These are phyloP conservation scores for Notamacropus eugenii DNA, from an alignment of 2,797 vertebrate genomes.

Conservation along the genomic window DNA sequence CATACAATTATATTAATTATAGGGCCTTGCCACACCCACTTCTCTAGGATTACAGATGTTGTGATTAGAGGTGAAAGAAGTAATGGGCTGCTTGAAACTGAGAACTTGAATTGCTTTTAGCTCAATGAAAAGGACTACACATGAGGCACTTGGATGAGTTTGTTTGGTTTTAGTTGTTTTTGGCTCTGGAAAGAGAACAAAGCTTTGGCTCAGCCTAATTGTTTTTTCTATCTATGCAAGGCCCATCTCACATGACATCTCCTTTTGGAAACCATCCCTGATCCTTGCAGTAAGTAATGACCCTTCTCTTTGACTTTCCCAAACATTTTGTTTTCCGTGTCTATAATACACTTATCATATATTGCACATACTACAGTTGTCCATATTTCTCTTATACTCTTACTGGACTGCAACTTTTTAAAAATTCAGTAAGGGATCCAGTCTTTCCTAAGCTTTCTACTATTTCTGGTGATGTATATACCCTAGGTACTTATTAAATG, in stretches of 20 bases:
- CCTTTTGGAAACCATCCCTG: background rate
- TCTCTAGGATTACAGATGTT: slow-evolving; percentile 36
- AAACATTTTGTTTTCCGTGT: background rate
- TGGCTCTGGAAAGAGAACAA: background rate
- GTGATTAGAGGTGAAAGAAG: slow-evolving; percentile 42
- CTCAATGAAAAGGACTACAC: background rate
- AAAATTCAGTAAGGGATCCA: background rate
- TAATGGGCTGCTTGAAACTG: slow-evolving; percentile 37
- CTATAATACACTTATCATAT: background rate
- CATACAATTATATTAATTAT: slow-evolving; percentile 73
- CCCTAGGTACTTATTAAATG: background rate
- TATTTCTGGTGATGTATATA: background rate
- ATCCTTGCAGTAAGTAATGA: background rate
- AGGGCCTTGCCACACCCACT: slow-evolving; percentile 59
- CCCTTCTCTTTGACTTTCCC: background rate
- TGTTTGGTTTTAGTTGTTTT: background rate
- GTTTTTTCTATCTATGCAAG: background rate
- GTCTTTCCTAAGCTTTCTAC: background rate
- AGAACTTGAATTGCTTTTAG: background rate
- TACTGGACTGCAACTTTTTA: background rate
- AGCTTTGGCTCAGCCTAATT: background rate
- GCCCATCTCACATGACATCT: background rate
- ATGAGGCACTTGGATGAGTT: background rate
- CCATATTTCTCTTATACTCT: background rate
- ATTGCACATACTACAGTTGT: background rate